Evolutionary conservation across 2,888 invertebrate genomes (phyloP), one percentile per base, ranked within the genome.

Genomic region (Rhodophaea formosa): DNA sequence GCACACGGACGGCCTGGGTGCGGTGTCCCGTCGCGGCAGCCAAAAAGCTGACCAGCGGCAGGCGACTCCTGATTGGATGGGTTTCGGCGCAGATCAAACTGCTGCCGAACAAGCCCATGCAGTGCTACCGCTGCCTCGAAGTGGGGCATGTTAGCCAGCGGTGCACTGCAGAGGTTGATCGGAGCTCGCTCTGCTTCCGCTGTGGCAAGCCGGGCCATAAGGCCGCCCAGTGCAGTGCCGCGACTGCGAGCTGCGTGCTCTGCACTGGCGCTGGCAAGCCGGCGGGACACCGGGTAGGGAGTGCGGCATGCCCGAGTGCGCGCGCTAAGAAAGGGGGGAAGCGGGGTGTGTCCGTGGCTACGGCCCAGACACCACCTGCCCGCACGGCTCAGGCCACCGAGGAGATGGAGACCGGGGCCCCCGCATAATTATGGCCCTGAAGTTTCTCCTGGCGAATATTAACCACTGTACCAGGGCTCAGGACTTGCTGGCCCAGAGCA

Each of bases 391-490:
- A n/a, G 29, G 5, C 23, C 12, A 1, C 23, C 8, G 46, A 23
- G 10, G 29, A 2, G 14, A 15, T 30, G 30, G 47, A 49, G 47
- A 1, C 8, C 1, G 15, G 6, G 47, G 47, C 30, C n/a, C 14
- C 29, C 7, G 10, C 15, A 17, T 45, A 45, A 17, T 45, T 10
- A 45, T 45, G 45, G 45, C 45, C 17, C 17, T 45, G 1, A 16
- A 17, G 8, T 8, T 45, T 45, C 45, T 54, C 30, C 54, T 45
- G 45, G 54, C 29, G 30, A 54, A 54, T 10, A 6, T 44, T 1
- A 54, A 54, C 54, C 55, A 55, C 46, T 45, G 30, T 17, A 7
- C 46, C 30, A 7, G 39, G 3, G 45, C 46, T 2, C 55, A 55
- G 17, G 35, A 55, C 7, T 8, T 45, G 35, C 8, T 32, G 0